Percentiles rank a stretch among this genome's conserved stretches.
These are phyloP conservation scores for Indri indri DNA, from an alignment of 2,113 vertebrate genomes.

Conservation along the genomic window DNA sequence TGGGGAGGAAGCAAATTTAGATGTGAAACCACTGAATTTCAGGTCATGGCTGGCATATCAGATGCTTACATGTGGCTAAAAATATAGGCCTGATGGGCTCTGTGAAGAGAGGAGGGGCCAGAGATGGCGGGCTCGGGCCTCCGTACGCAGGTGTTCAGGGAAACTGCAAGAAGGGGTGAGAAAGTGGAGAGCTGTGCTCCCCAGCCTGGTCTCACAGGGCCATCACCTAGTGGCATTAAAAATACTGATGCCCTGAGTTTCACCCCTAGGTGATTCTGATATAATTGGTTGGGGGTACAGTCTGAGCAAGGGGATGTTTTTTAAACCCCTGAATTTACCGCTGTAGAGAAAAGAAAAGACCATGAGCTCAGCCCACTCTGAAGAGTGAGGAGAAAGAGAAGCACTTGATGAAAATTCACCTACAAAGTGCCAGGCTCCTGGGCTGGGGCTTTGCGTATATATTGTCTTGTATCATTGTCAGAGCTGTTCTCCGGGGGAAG, in stretches of 20 bases:
- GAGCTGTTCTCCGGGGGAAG: neutral
- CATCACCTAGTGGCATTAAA: neutral
- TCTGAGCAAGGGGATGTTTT: neutral
- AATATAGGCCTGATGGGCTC: neutral
- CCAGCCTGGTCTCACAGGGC: neutral
- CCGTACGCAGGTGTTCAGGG: neutral
- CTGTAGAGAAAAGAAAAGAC: neutral
- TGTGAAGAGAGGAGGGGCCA: neutral
- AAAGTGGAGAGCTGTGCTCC: neutral
- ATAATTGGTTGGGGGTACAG: neutral
- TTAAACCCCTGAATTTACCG: neutral
- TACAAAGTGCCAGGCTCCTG: neutral
- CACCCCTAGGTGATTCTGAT: neutral
- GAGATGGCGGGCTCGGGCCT: too few species aligned
- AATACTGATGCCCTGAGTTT: neutral
- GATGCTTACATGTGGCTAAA: neutral
- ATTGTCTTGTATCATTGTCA: neutral
- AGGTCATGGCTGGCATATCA: neutral
- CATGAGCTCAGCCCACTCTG: neutral
- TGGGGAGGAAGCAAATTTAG: neutral
- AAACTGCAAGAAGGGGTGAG: neutral
- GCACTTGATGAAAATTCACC: neutral
- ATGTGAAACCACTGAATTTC: neutral
- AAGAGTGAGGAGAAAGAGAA: neutral
- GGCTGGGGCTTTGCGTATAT: neutral